Conservation (phyloP, 2,888 invertebrate species). For the Cryptophagus acutangulus region DNA sequence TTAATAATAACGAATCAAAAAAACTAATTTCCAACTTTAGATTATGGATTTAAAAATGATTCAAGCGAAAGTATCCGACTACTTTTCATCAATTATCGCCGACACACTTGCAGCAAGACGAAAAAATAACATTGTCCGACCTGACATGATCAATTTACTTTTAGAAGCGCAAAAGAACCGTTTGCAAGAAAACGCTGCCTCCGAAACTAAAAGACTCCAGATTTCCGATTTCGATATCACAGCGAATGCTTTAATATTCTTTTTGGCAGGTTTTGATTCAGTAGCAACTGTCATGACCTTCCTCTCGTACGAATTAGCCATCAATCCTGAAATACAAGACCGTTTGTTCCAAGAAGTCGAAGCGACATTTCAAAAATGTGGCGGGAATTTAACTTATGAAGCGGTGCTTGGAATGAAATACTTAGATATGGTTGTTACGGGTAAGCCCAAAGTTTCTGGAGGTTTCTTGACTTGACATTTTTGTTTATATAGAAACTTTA, state of each 20-base stretch:
- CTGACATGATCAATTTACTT: slow-evolving; percentile 51
- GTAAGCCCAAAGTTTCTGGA: slow-evolving; percentile 13
- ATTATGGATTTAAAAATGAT: background rate
- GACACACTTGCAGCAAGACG: slow-evolving; percentile 16
- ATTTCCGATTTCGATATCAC: slow-evolving; percentile 12
- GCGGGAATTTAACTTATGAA: slow-evolving; percentile 15
- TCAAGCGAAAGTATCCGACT: background rate
- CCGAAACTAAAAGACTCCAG: background rate
- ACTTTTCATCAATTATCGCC: background rate
- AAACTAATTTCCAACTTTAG: slow-evolving; percentile 1
- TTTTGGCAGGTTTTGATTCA: slow-evolving; percentile 16
- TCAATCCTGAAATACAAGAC: slow-evolving; percentile 11
- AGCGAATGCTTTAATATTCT: slow-evolving; percentile 15
- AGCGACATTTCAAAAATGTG: background rate
- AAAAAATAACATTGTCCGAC: slow-evolving; percentile 23
- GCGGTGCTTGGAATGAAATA: slow-evolving; percentile 13
- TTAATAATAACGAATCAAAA: too few relatives aligned
- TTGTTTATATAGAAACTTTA: slow-evolving; percentile 17
- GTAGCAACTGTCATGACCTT: slow-evolving; percentile 11
- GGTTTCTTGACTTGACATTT: too few relatives aligned
- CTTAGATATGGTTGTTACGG: slow-evolving; percentile 14
- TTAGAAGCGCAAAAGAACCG: slow-evolving; percentile 51
- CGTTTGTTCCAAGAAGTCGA: slow-evolving; percentile 12
- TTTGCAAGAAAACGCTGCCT: slow-evolving; percentile 18
- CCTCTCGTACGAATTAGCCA: slow-evolving; percentile 13